Percentiles rank a stretch among this genome's conserved stretches.
phyloP scores from a whole-genome alignment of 2,888 invertebrate genomes.

The Rotaria macrura region DNA sequence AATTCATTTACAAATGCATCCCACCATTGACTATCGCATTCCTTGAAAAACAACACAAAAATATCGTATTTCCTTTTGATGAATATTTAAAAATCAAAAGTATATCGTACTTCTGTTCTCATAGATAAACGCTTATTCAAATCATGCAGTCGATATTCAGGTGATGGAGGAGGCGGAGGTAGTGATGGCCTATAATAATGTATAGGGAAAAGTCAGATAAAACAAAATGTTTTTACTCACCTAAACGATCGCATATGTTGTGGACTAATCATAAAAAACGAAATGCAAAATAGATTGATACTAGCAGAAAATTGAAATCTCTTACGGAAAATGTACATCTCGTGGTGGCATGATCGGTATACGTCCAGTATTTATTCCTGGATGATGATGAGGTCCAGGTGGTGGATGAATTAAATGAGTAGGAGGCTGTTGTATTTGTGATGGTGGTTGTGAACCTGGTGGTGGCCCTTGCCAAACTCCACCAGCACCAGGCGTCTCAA shows the following conservation, averaged over 20 bases:
- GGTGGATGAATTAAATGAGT: not conserved
- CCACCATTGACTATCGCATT: constrained; percentile 99
- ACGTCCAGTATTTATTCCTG: not conserved
- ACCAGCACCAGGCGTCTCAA: too few relatives aligned
- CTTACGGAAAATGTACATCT: not conserved
- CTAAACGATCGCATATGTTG: not conserved
- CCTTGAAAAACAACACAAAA: constrained; percentile 53
- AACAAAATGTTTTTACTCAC: too few relatives aligned
- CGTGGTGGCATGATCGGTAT: not conserved
- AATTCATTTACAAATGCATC: constrained; percentile 98
- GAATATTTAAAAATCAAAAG: too few relatives aligned
- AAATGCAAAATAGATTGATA: too few relatives aligned
- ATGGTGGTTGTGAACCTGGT: not conserved
- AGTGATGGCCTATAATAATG: not conserved
- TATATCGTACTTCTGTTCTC: constrained; percentile 62
- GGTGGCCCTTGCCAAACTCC: not conserved
- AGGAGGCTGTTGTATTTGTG: not conserved
- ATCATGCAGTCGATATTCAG: constrained; percentile 95
- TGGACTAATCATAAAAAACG: not conserved
- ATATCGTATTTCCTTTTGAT: too few relatives aligned
- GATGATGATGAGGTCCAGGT: not conserved
- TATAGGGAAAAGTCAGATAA: too few relatives aligned
- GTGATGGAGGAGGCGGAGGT: not conserved
- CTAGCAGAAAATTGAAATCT: not conserved
- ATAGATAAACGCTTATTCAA: constrained; percentile 95